A percentile compares a stretch with the other conserved stretches of the same genome.
Evolutionary conservation across 2,113 vertebrate genomes (phyloP).

Genomic region (Oplegnathus fasciatus): DNA sequence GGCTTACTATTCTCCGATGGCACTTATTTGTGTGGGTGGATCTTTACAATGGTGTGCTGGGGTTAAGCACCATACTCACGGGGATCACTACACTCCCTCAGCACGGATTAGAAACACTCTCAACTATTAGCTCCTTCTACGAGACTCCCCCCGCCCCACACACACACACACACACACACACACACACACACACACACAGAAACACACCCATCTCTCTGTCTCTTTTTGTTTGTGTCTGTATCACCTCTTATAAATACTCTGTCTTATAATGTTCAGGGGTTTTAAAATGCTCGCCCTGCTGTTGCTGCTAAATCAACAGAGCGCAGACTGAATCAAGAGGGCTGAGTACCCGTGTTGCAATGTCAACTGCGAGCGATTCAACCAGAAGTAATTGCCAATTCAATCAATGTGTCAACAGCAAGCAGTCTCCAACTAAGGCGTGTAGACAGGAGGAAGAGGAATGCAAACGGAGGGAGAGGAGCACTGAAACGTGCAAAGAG

Average conservation of each 20-base stretch:
- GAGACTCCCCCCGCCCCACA: background rate
- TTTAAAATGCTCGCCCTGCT: conserved; percentile 50
- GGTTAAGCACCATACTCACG: conserved; percentile 74
- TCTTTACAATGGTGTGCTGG: conserved; percentile 68
- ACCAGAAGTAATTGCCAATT: conserved; percentile 77
- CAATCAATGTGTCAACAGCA: conserved; percentile 80
- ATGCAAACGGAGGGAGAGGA: conserved; percentile 43
- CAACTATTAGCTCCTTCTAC: conserved; percentile 59
- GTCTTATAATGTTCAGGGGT: conserved; percentile 36
- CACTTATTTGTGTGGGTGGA: conserved; percentile 70
- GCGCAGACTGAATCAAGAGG: conserved; percentile 53
- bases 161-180: conserved; percentile 12
- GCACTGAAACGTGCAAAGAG: conserved; percentile 46
- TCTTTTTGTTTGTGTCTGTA: conserved; percentile 18
- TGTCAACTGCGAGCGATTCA: conserved; percentile 71
- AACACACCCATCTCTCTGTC: conserved; percentile 9
- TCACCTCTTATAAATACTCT: conserved; percentile 38
- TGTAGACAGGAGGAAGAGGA: conserved; percentile 46
- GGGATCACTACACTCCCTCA: conserved; percentile 71
- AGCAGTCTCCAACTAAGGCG: conserved; percentile 55
- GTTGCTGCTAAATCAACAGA: conserved; percentile 65
- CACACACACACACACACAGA: background rate
- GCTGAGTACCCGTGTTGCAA: conserved; percentile 58
- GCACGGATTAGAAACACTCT: conserved; percentile 75
- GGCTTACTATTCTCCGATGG: conserved; percentile 68